Percentiles rank a stretch among this genome's conserved stretches.
These are phyloP conservation scores for Macrochelys suwanniensis DNA, from an alignment of 2,797 vertebrate species.

Conservation along the genomic window DNA sequence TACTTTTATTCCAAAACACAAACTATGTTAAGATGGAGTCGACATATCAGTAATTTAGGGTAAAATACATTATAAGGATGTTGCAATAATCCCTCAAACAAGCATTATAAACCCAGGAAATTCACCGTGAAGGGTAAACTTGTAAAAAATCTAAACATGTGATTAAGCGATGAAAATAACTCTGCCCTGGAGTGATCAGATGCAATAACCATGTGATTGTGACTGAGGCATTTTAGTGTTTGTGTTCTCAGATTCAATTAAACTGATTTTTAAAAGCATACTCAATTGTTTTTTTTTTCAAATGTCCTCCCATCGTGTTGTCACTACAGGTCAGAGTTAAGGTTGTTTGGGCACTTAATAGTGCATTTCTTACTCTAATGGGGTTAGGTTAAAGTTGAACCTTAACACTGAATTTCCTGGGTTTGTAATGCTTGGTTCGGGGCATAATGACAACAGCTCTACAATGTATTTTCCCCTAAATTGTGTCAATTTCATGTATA, in stretches of 20 bases:
- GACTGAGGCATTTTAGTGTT: background rate
- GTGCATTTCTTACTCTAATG: background rate
- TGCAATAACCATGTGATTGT: background rate
- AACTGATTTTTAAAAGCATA: background rate
- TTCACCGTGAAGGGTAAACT: background rate
- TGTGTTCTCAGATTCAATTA: background rate
- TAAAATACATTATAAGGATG: background rate
- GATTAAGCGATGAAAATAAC: constrained; percentile 5
- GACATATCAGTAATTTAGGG: background rate
- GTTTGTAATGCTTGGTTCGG: background rate
- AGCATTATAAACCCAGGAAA: constrained; percentile 11
- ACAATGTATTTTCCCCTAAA: background rate
- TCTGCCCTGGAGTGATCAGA: rapidly evolving
- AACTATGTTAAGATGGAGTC: background rate
- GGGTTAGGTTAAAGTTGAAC: background rate
- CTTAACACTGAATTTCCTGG: background rate
- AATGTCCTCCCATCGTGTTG: background rate
- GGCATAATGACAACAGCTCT: background rate
- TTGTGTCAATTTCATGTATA: background rate
- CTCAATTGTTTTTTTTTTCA: background rate
- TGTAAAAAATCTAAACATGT: background rate
- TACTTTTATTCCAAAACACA: background rate
- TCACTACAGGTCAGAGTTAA: background rate
- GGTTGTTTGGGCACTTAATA: background rate
- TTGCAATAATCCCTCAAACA: background rate